Base-by-base conservation (phyloP, 2,113 vertebrate species). In the Abramis brama region DNA sequence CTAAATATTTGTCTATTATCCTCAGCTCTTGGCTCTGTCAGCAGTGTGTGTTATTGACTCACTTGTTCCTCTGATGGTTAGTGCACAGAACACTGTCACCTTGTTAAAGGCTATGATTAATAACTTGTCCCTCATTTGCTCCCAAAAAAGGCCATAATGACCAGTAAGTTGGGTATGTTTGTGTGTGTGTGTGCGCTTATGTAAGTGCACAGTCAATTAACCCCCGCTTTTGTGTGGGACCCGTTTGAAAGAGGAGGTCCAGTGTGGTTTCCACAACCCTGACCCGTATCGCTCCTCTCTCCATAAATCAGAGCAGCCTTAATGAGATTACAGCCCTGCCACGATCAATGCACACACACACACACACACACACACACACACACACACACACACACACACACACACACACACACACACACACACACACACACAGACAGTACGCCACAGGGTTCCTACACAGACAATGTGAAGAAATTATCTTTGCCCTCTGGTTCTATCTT, bases 301-400 rank as follows among this genome's bases (percentile, higher is more conserved):
- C 92, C 92, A 92, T 94, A 92, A 94, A 93, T 93, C 92, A 92
- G 91, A 90, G 88, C 87, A 47, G 89, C 86, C 89, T 93, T 94
- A 94, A 94, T 94, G 93, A 93, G 92, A 93, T 94, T 94, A 94
- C 91, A 93, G 90, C 86, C 85, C 86, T 86, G 88, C 79, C 43
- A 81, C 86, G 90, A 93, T 94, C 93, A 91, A 93, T 94, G 88
- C 85, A 86, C 87, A 91, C 87, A 88, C 88, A 84, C 88, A 33
- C 47, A 57, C 60, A 55, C 43, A 45, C 19, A 21, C 59, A 36
- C 77, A 25, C 57, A 43, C 52, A 59, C 52, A 77, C 47, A 74
- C 33, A 45, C 21, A n/a, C 60, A 62, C 59, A 62, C 36, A 36
- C 36, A 36, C 36, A 36, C 36, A 36, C 36, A 36, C 36, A 36